Evolutionary conservation across 2,888 invertebrate species (phyloP).

Genomic region (Myopa testacea): DNA sequence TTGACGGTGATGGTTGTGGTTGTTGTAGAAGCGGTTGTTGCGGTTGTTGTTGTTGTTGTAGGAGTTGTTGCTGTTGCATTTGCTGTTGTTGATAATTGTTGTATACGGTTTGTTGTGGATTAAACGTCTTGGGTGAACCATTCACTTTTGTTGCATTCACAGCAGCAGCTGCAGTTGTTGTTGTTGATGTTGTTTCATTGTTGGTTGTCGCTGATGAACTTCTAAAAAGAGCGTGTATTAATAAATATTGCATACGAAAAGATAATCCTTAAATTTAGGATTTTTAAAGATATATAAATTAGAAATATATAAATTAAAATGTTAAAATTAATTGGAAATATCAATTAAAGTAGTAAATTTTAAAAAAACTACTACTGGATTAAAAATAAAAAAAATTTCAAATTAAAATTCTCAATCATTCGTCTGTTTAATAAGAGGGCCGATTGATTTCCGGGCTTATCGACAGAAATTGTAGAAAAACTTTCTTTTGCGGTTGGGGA

Average conservation of each 20-base stretch:
- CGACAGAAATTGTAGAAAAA: too few relatives aligned
- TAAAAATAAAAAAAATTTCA: too few relatives aligned
- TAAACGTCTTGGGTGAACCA: slow-evolving; percentile 25
- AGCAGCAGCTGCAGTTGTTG: background rate
- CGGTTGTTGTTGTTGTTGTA: slow-evolving; percentile 42
- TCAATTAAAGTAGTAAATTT: background rate
- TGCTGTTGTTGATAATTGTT: slow-evolving; percentile 46
- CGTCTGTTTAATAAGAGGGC: too few relatives aligned
- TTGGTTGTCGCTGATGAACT: slow-evolving; percentile 3
- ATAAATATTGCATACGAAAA: background rate
- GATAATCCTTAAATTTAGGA: background rate
- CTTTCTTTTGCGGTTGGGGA: too few relatives aligned
- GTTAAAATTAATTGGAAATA: background rate
- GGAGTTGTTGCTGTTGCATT: slow-evolving; percentile 43
- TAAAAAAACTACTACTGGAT: too few relatives aligned
- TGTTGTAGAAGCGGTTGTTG: slow-evolving; percentile 43
- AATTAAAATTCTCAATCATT: too few relatives aligned
- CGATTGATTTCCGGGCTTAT: too few relatives aligned
- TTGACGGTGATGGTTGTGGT: slow-evolving; percentile 43
- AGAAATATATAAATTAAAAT: slow-evolving; percentile 9
- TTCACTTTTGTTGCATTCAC: slow-evolving; percentile 26
- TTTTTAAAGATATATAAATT: slow-evolving; percentile 20
- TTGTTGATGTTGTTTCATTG: too few relatives aligned
- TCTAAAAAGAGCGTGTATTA: background rate
- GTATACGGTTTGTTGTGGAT: slow-evolving; percentile 29